Percentiles rank a stretch among this genome's conserved stretches.
These are phyloP conservation scores for Symphodus melops DNA, from an alignment of 2,113 vertebrate genomes.

Conservation along the genomic window DNA sequence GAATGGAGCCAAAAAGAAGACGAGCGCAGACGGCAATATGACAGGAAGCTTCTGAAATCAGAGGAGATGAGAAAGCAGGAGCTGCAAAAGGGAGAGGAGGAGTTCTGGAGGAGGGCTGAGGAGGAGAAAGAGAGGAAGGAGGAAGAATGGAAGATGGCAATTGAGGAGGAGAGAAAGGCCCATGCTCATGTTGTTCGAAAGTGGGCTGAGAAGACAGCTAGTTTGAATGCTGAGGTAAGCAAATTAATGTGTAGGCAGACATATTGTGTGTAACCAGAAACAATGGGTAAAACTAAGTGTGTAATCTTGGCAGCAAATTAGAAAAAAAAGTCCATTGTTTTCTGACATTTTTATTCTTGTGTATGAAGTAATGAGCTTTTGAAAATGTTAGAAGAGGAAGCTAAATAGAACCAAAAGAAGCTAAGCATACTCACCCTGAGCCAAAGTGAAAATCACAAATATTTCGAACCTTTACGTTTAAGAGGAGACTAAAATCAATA, in stretches of 20 bases:
- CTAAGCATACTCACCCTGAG: neutral
- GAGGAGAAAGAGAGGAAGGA: slow-evolving; percentile 24
- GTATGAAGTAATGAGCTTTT: neutral
- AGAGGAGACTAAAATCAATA: slow-evolving; percentile 2
- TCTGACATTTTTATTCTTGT: slow-evolving; percentile 10
- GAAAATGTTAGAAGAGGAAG: neutral
- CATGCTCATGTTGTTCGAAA: slow-evolving; percentile 25
- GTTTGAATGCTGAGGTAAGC: slow-evolving; percentile 53
- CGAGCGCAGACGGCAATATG: slow-evolving; percentile 17
- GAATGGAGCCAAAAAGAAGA: slow-evolving; percentile 29
- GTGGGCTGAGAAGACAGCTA: slow-evolving; percentile 30
- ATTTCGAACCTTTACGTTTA: neutral
- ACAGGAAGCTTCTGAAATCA: slow-evolving; percentile 20
- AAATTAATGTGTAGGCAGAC: slow-evolving; percentile 14
- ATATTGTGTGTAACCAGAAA: neutral
- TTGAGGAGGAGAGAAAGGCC: slow-evolving; percentile 38
- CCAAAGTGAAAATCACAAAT: neutral
- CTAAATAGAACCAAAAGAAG: neutral
- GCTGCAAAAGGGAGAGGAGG: slow-evolving; percentile 24
- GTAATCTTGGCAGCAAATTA: no score
- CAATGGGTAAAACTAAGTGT: no score
- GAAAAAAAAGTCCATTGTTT: neutral
- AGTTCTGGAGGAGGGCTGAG: slow-evolving; percentile 1
- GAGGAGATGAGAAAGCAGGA: slow-evolving; percentile 39
- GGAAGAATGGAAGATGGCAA: slow-evolving; percentile 18